A percentile compares a stretch with the other conserved stretches of the same genome.
These are phyloP conservation scores for Dicrostonyx torquatus DNA, from an alignment of 2,797 vertebrate species.

Conservation along the genomic window DNA sequence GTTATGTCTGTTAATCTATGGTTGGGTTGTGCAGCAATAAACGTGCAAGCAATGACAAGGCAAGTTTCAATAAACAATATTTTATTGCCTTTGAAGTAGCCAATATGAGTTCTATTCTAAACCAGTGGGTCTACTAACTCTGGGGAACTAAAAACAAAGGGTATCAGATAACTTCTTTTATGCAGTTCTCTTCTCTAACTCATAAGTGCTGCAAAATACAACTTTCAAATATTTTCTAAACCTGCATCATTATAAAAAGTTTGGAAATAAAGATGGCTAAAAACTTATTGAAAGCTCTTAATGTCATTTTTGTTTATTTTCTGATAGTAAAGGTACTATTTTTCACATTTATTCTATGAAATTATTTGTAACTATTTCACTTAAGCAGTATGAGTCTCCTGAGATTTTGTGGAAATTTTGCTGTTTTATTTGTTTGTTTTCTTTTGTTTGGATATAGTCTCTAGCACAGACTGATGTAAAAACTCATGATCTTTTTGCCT, in stretches of 20 bases:
- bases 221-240: not conserved
- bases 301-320: not conserved
- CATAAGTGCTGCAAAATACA: not conserved
- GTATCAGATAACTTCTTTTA: not conserved
- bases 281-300: not conserved
- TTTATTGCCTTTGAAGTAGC: not conserved
- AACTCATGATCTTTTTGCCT: not conserved
- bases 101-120: not conserved
- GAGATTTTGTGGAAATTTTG: not conserved
- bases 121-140: not conserved
- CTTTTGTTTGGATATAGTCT: not conserved
- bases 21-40: conserved; percentile 14
- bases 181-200: not conserved
- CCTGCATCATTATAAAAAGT: not conserved
- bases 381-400: not conserved
- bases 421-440: not conserved
- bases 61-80: not conserved
- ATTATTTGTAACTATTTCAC: not conserved
- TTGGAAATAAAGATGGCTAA: not conserved
- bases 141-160: not conserved
- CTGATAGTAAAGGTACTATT: not conserved
- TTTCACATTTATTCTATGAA: not conserved
- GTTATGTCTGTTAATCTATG: conserved; percentile 16
- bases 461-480: not conserved
- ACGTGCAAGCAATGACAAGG: conserved; percentile 28